Evolutionary conservation across 1,140 invertebrate genomes (phyloP).

Genomic region (Drosophila insularis): DNA sequence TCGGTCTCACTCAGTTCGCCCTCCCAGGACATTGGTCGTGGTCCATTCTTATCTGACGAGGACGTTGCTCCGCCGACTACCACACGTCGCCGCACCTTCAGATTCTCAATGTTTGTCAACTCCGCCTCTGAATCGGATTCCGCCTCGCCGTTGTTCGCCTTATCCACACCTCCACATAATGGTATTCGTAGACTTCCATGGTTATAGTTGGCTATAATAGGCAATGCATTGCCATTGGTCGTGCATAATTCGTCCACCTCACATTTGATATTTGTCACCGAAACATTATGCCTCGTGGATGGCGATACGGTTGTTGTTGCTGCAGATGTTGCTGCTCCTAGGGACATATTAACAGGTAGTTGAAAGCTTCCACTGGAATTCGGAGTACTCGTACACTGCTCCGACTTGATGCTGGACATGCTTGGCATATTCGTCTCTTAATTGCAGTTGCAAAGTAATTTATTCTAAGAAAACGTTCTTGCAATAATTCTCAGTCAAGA

Average conservation of each 20-base stretch:
- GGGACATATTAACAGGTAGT: conserved; percentile 66
- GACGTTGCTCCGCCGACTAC: not conserved
- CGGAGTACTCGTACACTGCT: conserved; percentile 59
- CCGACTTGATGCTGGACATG: conserved; percentile 78
- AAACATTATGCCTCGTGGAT: conserved; percentile 72
- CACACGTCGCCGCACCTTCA: conserved; percentile 64
- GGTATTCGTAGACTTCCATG: conserved; percentile 72
- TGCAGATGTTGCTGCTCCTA: conserved; percentile 22
- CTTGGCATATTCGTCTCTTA: conserved; percentile 45
- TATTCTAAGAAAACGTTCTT: not conserved
- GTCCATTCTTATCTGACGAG: conserved; percentile 70
- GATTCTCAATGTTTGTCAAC: conserved; percentile 79
- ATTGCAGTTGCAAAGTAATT: not conserved
- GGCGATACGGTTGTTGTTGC: conserved; percentile 32
- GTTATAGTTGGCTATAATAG: conserved; percentile 70
- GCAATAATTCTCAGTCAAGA: conserved; percentile 12
- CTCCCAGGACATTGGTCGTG: conserved; percentile 94
- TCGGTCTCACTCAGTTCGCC: conserved; percentile 91
- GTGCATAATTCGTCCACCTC: conserved; percentile 68
- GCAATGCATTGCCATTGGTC: conserved; percentile 76
- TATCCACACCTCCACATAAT: conserved; percentile 29
- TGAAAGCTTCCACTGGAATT: conserved; percentile 52
- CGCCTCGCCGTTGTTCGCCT: conserved; percentile 38
- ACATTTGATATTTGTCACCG: conserved; percentile 82
- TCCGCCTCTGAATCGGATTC: conserved; percentile 80